These are phyloP conservation scores for Diorhabda carinulata DNA, from an alignment of 1,140 invertebrate species.

Conservation along the genomic window DNA sequence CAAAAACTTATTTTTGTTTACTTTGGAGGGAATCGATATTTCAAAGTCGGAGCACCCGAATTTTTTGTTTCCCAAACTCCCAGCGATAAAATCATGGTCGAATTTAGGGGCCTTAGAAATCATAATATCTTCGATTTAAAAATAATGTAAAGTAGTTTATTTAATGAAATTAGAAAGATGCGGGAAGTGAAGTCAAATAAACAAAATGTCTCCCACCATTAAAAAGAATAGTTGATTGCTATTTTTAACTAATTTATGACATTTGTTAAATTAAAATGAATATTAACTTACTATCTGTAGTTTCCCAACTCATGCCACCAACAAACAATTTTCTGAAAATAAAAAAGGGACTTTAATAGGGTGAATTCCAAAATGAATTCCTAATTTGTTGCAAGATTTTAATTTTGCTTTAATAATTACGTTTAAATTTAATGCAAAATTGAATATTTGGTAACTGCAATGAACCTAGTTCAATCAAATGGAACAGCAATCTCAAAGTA, in stretches of 20 bases:
- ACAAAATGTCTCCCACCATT: slow-evolving; percentile 3
- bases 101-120: too few relatives aligned
- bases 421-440: too few relatives aligned
- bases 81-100: too few relatives aligned
- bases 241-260: background rate
- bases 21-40: too few relatives aligned
- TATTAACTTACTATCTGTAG: slow-evolving; percentile 87
- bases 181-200: too few relatives aligned
- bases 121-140: too few relatives aligned
- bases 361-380: slow-evolving; percentile 32
- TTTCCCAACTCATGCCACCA: slow-evolving; percentile 95
- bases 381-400: slow-evolving; percentile 23
- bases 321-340: slow-evolving; percentile 95
- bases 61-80: too few relatives aligned
- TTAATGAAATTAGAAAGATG: too few relatives aligned
- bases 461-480: slow-evolving; percentile 37
- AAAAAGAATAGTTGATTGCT: slow-evolving; percentile 7
- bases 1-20: too few relatives aligned
- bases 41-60: too few relatives aligned
- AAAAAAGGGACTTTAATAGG: slow-evolving; percentile 40
- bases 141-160: too few relatives aligned
- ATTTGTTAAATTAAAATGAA: slow-evolving; percentile 23
- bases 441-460: too few relatives aligned
- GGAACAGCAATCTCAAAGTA: slow-evolving; percentile 46
- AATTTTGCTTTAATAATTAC: slow-evolving; percentile 28